Evolutionary conservation across 2,113 vertebrate species (phyloP).

Genomic region (Trematocara nigrifrons): DNA sequence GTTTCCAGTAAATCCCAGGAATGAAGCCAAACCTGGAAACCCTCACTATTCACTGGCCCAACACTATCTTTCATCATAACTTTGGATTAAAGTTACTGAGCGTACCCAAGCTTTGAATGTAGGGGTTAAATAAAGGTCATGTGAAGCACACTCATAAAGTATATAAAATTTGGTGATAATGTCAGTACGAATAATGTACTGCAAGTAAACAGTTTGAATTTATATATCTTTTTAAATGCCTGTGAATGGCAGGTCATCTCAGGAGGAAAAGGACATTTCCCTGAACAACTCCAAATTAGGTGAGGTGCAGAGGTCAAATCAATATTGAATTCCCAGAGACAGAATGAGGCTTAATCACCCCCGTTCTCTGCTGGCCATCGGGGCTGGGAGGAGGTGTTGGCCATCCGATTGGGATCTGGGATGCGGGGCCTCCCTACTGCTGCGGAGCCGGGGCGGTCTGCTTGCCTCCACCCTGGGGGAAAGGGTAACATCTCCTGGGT

Average conservation of each 20-base stretch:
- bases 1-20: not conserved
- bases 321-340: not conserved
- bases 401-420: no score
- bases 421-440: no score
- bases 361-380: not conserved
- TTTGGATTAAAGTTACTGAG: not conserved
- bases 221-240: not conserved
- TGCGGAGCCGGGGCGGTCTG: no score
- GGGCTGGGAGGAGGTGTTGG: no score
- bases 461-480: no score
- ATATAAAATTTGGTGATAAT: not conserved
- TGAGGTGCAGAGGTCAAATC: not conserved
- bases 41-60: not conserved
- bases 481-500: no score
- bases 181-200: not conserved
- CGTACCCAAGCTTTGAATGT: not conserved
- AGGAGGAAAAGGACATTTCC: not conserved
- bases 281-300: not conserved
- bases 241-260: not conserved
- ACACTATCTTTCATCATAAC: not conserved
- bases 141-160: not conserved
- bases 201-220: not conserved
- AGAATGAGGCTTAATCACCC: not conserved
- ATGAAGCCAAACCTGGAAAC: not conserved
- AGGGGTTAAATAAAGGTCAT: not conserved